phyloP scores from a whole-genome alignment of 1,140 invertebrate genomes.

The Drosophila murphyi region DNA sequence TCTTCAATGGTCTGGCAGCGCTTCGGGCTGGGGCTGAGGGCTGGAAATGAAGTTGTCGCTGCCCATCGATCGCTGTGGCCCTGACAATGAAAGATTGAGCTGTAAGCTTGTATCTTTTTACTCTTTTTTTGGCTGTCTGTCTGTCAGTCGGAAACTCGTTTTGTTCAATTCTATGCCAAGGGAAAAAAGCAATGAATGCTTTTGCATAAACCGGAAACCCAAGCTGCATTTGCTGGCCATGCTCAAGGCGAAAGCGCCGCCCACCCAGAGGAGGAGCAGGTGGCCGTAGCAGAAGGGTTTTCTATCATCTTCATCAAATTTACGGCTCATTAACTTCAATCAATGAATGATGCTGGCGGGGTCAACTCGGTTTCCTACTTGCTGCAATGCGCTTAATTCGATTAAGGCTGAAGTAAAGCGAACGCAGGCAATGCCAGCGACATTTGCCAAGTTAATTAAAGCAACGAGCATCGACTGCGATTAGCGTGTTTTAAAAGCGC shows the following conservation, averaged over 20 bases:
- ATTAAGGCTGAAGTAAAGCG: constrained; percentile 60
- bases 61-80: constrained; percentile 62
- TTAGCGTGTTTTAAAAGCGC: constrained; percentile 32
- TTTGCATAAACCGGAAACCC: constrained; percentile 74
- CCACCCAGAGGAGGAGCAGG: constrained; percentile 3
- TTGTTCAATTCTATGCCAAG: constrained; percentile 25
- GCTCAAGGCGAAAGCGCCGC: constrained; percentile 18
- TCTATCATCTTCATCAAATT: constrained; percentile 12
- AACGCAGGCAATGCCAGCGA: constrained; percentile 29
- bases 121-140: neutral
- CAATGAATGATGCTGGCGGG: constrained; percentile 51
- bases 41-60: constrained; percentile 69
- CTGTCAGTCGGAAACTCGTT: constrained; percentile 2
- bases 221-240: constrained; percentile 17
- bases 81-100: constrained; percentile 69
- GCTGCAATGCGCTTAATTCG: constrained; percentile 62
- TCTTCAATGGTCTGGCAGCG: constrained; percentile 16
- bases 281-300: neutral
- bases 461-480: constrained; percentile 13
- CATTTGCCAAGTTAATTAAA: constrained; percentile 68
- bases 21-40: neutral
- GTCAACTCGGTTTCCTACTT: neutral
- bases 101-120: constrained; percentile 21
- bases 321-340: constrained; percentile 75
- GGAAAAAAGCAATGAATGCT: constrained; percentile 23